phyloP scores from a whole-genome alignment of 2,797 vertebrate species.

The Girardinus metallicus region DNA sequence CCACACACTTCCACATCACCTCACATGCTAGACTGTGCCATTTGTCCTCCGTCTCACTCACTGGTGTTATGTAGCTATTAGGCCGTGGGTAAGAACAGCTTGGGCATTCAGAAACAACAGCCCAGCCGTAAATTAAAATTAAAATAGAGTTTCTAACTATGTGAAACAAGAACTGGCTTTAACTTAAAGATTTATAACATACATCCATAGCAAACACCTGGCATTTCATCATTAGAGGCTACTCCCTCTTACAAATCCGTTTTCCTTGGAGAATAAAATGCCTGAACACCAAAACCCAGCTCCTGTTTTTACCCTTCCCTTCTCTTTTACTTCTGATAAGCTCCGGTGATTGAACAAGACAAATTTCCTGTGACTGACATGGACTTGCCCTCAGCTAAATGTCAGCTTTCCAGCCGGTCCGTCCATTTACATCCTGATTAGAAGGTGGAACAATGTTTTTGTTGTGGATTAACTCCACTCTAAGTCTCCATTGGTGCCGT shows the following conservation, averaged over 20 bases:
- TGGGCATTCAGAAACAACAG: not conserved
- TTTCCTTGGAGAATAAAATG: conserved; percentile 47
- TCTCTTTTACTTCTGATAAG: conserved; percentile 25
- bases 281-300: conserved; percentile 31
- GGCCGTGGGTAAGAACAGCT: conserved; percentile 17
- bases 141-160: not conserved
- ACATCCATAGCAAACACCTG: conserved; percentile 13
- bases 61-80: not conserved
- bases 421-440: conserved; percentile 69
- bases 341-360: conserved; percentile 53
- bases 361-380: conserved; percentile 62
- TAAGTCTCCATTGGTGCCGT: conserved; percentile 46
- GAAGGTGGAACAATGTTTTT: conserved; percentile 72
- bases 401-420: conserved; percentile 66
- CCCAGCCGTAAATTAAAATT: not conserved
- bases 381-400: conserved; percentile 60
- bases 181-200: not conserved
- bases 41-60: conserved; percentile 11
- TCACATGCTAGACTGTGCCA: conserved; percentile 17
- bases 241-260: conserved; percentile 35
- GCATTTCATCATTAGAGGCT: conserved; percentile 27
- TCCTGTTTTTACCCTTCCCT: conserved; percentile 29
- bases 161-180: not conserved
- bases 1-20: conserved; percentile 20
- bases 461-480: conserved; percentile 68